A percentile compares a stretch with the other conserved stretches of the same genome.
Evolutionary conservation across 1,140 invertebrate genomes (phyloP).

Genomic region (Lordiphosa clarofinis): DNA sequence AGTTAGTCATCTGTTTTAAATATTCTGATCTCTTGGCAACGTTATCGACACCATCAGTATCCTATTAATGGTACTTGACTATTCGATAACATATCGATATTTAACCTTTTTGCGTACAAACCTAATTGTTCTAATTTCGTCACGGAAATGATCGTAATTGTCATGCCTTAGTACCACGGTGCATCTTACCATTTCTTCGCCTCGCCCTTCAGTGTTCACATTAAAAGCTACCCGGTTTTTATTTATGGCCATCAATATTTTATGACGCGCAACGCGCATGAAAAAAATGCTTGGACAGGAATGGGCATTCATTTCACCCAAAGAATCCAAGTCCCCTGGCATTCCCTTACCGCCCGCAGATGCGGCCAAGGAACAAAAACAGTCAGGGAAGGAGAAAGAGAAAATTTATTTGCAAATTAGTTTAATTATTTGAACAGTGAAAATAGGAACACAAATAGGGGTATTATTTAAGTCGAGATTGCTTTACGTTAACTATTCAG

Average conservation of each 20-base stretch:
- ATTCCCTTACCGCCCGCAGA: not conserved
- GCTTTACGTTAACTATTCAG: constrained; percentile 15
- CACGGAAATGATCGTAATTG: no score
- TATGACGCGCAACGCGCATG: constrained; percentile 54
- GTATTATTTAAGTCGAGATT: not conserved
- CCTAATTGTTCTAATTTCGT: no score
- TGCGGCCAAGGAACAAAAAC: not conserved
- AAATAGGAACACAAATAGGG: constrained; percentile 20
- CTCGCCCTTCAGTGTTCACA: constrained; percentile 25
- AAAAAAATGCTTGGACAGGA: constrained; percentile 31
- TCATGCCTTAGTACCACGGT: constrained; percentile 25
- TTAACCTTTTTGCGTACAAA: no score
- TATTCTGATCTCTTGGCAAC: no score
- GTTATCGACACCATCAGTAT: no score
- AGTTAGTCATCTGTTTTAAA: no score
- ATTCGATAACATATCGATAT: no score
- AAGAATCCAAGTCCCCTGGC: not conserved
- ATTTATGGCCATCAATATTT: constrained; percentile 70
- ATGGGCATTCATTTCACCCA: constrained; percentile 15
- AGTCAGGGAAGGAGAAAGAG: not conserved
- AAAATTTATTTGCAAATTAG: constrained; percentile 26
- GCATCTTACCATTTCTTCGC: constrained; percentile 24
- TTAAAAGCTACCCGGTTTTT: constrained; percentile 60
- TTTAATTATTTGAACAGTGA: constrained; percentile 22
- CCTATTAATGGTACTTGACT: no score